Base-by-base conservation (phyloP, 2,113 vertebrate genomes). In the Dicerorhinus sumatrensis region DNA sequence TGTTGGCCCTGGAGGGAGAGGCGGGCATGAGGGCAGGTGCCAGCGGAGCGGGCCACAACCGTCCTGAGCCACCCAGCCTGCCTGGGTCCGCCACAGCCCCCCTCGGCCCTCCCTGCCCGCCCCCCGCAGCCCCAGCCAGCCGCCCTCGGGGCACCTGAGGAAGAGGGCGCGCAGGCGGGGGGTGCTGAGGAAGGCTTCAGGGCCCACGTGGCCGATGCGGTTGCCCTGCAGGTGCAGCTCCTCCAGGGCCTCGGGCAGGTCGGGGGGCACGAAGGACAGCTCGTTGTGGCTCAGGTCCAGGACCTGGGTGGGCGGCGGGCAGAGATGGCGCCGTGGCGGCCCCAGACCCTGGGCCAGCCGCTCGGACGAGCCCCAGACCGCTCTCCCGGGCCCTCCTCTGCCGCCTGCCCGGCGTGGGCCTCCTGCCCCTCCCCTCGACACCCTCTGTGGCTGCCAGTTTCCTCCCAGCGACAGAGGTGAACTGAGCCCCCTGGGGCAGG, bases 201-300 rank as follows among this genome's bases (percentile, higher is more conserved):
- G 83, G 20, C 96, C 97, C 92, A 98, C 97, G 1, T 91, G 75
- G 60, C 96, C 2, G 33, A 98, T 98, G 39, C 98, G 96, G 93
- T 98, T 98, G 62, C 95, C 92, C 93, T 98, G 98, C 62, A 98
- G 84, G 87, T 98, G 96, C 8, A 98, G 96, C 94, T 98, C 98
- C 62, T 98, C 98, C 42, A 98, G 97, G 39, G 98, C 95, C 86
- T 98, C 98, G 0, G 98, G 98, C 70, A 98, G 97, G 84, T 98
- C 98, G 0, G 98, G 98, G 25, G 98, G 98, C 82, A 98, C 91
- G 0, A 98, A 98, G 42, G 98, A 98, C 88, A 98, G 95, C 33
- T 98, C 85, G 0, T 98, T 98, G 97, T 98, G 95, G 91, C 98
- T 97, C 60, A 98, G 97, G 89, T 98, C 98, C 93, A 98, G 91